Conservation (phyloP, 2,888 invertebrate genomes). For the Aspidiotus rigidus region DNA sequence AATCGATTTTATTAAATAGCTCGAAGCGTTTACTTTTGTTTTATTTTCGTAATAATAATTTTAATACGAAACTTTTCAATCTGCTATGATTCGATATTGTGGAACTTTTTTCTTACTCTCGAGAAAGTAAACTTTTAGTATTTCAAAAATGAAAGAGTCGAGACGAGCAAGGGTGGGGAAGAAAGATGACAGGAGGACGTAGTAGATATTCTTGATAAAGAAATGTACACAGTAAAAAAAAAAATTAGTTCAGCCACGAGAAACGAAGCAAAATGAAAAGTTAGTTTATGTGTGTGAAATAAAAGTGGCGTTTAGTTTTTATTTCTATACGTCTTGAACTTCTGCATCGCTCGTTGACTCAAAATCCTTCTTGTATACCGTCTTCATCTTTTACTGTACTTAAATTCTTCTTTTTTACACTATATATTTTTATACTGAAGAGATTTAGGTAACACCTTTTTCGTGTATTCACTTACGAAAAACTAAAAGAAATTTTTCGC, state of each 20-base stretch:
- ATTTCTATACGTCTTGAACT: constrained; percentile 11
- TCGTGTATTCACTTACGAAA: constrained; percentile 29
- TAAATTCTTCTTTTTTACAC: constrained; percentile 11
- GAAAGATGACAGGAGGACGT: too few species aligned
- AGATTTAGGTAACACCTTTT: constrained; percentile 34
- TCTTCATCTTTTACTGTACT: background rate
- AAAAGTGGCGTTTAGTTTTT: constrained; percentile 21
- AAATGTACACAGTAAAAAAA: too few species aligned
- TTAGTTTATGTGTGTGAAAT: constrained; percentile 34
- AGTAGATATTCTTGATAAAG: too few species aligned
- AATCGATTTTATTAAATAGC: constrained; percentile 33
- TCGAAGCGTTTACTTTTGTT: constrained; percentile 31
- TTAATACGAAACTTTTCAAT: constrained; percentile 33
- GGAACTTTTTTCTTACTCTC: constrained; percentile 13
- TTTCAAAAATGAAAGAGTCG: too few species aligned
- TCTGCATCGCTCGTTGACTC: too few species aligned
- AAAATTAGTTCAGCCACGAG: too few species aligned
- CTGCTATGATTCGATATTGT: constrained; percentile 17
- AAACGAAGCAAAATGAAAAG: constrained; percentile 27
- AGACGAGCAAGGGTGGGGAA: too few species aligned
- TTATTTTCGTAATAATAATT: constrained; percentile 28
- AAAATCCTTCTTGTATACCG: too few species aligned
- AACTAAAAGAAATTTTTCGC: constrained; percentile 24
- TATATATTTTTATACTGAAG: constrained; percentile 23
- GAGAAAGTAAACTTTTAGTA: background rate